These are phyloP conservation scores for Prinia subflava DNA, from an alignment of 2,113 vertebrate species.

Conservation along the genomic window DNA sequence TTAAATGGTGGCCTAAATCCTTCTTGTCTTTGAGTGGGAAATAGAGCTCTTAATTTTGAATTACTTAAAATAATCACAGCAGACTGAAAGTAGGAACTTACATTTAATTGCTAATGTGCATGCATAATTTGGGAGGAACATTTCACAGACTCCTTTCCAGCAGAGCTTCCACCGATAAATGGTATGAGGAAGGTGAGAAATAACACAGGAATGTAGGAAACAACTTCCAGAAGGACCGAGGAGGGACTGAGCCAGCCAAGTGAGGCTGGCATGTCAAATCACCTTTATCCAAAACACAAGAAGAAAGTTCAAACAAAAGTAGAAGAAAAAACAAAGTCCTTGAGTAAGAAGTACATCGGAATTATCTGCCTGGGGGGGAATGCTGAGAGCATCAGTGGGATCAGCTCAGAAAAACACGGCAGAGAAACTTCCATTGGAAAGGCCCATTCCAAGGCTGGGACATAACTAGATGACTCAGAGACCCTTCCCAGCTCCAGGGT, in stretches of 20 bases:
- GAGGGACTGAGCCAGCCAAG: background rate
- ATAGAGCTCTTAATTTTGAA: background rate
- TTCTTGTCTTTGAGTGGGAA: background rate
- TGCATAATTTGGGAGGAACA: background rate
- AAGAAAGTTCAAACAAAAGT: background rate
- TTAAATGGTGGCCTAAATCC: background rate
- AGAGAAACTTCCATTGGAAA: constrained; percentile 33
- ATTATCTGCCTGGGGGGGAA: background rate
- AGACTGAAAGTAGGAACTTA: background rate
- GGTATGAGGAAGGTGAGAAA: background rate
- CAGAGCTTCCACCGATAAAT: background rate
- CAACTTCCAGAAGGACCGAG: background rate
- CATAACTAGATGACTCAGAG: constrained; percentile 27
- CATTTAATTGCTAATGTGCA: background rate
- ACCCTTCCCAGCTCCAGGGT: background rate
- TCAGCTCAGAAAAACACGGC: background rate
- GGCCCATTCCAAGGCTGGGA: background rate
- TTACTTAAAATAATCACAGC: background rate
- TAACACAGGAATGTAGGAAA: background rate
- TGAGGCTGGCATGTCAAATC: background rate
- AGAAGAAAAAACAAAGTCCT: background rate
- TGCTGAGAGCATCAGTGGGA: background rate
- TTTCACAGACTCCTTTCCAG: background rate
- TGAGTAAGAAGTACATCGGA: background rate
- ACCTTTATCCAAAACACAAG: background rate